Evolutionary conservation across 2,113 vertebrate genomes (phyloP), one percentile per base, ranked within the genome.

Genomic region (Rattus rattus): DNA sequence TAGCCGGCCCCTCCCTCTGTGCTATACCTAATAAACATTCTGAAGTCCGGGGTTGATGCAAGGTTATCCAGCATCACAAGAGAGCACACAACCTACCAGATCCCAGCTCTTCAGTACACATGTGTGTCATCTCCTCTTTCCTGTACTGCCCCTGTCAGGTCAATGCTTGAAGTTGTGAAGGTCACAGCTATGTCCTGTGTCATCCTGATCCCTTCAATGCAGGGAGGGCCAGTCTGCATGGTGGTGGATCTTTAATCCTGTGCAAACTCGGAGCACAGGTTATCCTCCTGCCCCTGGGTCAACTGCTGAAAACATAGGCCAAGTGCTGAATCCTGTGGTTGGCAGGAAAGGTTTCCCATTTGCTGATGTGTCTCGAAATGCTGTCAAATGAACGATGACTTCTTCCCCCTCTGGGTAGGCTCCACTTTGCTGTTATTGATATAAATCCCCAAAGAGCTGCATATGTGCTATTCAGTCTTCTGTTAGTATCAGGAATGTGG

Each of bases 181-280:
- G 76, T 10, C 73, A 10, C 73, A 28, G 39, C 43, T 24, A 28
- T 7, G 0, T 13, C 43, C 63, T 24, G 4, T 10, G 22, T 24
- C 22, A 3, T 1, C 14, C 24, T 30, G 0, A 0, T 4, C 8
- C 76, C 87, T 39, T 1, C 16, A 3, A 4, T 7, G 33, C 0
- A 1, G 13, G 33, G 24, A 63, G 30, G 72, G 47, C 22, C 0
- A 0, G 22, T 63, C 69, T 22, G 49, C 39, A 36, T 61, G 6
- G 65, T 30, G 14, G 56, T 39, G 4, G n/a, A 2, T 12, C 19
- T 30, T 65, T 1, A 9, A 43, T 61, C 39, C 24, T 10, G 11
- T 4, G 12, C 39, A 63, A 26, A 24, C 2, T 24, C 61, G 28
- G 4, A 28, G 30, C 67, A 2, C 3, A 0, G 28, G 63, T 1